Conservation (phyloP, 2,888 invertebrate genomes). For the Rhingia rostrata region DNA sequence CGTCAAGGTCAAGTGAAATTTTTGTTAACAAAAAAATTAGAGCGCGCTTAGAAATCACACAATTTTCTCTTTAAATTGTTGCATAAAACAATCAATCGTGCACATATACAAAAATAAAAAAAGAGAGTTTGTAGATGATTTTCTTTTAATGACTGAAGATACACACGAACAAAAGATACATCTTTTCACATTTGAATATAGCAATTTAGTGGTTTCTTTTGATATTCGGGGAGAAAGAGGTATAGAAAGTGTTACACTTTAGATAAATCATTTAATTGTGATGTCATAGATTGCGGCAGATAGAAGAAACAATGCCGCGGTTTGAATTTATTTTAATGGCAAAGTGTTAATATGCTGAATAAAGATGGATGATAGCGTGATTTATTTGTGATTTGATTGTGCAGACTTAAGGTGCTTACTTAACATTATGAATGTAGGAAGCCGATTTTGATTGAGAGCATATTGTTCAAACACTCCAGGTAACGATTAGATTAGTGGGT, state of each 20-base stretch:
- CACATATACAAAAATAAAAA: neutral
- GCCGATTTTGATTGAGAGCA: too few relatives aligned
- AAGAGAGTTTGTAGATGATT: conserved; percentile 55
- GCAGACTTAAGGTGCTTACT: too few relatives aligned
- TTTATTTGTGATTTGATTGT: too few relatives aligned
- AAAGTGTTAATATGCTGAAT: conserved; percentile 3
- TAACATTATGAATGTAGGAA: too few relatives aligned
- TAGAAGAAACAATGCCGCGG: neutral
- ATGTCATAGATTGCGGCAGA: neutral
- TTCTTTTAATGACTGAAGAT: conserved; percentile 51
- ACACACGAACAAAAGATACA: conserved; percentile 31
- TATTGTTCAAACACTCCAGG: too few relatives aligned
- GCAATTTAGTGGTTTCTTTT: conserved; percentile 19
- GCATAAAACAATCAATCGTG: conserved; percentile 50
- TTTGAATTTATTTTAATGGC: neutral
- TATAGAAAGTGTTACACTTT: conserved; percentile 62
- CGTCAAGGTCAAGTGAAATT: conserved; percentile 73
- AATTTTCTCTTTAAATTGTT: conserved; percentile 68
- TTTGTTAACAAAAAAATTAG: neutral
- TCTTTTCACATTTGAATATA: conserved; percentile 64
- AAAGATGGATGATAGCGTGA: neutral
- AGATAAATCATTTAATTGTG: conserved; percentile 24
- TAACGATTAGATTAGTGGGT: too few relatives aligned
- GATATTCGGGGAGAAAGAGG: conserved; percentile 9
- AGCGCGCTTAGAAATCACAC: conserved; percentile 57